A percentile compares a stretch with the other conserved stretches of the same genome.
These are phyloP conservation scores for Calliscelio sp. DNA, from an alignment of 2,888 invertebrate genomes.

Conservation along the genomic window DNA sequence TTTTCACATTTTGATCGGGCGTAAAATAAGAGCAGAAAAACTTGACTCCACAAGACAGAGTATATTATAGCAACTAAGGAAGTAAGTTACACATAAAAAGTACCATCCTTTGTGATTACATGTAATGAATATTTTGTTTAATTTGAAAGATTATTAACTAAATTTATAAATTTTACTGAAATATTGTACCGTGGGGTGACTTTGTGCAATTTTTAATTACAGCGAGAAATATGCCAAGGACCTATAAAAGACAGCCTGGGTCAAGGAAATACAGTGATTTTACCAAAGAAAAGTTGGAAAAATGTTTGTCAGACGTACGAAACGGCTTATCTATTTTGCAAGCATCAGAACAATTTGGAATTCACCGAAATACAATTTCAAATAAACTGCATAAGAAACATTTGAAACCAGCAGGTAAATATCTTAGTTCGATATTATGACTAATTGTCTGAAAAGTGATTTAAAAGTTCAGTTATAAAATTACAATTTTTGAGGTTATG, in stretches of 20 bases:
- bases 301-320: conserved; percentile 10
- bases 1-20: neutral
- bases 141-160: neutral
- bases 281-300: conserved; percentile 20
- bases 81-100: conserved; percentile 14
- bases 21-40: neutral
- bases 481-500: conserved; percentile 12
- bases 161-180: neutral
- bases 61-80: neutral
- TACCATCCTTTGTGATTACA: conserved; percentile 15
- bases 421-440: neutral
- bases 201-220: conserved; percentile 26
- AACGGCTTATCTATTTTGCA: conserved; percentile 7
- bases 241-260: conserved; percentile 25
- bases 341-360: conserved; percentile 20
- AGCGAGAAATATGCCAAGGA: conserved; percentile 34
- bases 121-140: neutral
- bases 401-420: conserved; percentile 20
- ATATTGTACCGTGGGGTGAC: conserved; percentile 21
- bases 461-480: conserved; percentile 7
- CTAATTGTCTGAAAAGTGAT: conserved; percentile 2
- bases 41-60: neutral
- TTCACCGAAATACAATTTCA: conserved; percentile 23
- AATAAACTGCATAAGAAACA: conserved; percentile 23
- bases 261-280: conserved; percentile 22